These are phyloP conservation scores for Enteromius treurensis DNA, from an alignment of 2,797 vertebrate genomes.

Conservation along the genomic window DNA sequence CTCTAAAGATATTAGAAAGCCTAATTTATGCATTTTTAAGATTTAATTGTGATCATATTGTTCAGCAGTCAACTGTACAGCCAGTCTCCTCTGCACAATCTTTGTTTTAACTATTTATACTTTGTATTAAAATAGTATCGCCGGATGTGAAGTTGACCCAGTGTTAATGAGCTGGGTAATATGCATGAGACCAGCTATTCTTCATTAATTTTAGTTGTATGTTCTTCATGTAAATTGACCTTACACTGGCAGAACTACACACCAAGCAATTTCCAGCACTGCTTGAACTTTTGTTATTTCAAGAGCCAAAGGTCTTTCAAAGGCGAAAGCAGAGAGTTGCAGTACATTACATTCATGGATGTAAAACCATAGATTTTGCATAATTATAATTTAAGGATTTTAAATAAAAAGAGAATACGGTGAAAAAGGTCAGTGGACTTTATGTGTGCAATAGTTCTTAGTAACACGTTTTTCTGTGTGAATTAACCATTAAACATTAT, in stretches of 20 bases:
- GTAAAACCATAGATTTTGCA: background rate
- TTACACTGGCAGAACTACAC: background rate
- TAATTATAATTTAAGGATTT: background rate
- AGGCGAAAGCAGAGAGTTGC: background rate
- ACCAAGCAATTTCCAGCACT: background rate
- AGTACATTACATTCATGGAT: background rate
- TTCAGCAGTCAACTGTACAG: background rate
- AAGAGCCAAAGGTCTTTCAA: constrained; percentile 17
- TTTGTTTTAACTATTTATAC: background rate
- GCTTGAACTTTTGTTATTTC: constrained; percentile 2
- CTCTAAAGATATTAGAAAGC: background rate
- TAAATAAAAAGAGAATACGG: background rate
- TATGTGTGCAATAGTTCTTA: background rate
- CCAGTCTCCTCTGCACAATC: background rate
- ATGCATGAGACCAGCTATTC: constrained; percentile 11
- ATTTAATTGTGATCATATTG: background rate
- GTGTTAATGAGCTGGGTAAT: constrained; percentile 6
- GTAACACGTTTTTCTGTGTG: background rate
- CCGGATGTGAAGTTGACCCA: background rate
- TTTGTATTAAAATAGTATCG: background rate
- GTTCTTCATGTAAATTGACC: background rate
- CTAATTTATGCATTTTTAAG: background rate
- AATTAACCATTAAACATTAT: no score
- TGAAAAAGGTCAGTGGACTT: background rate
- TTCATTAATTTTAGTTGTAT: constrained; percentile 9